Percentiles rank a stretch among this genome's conserved stretches.
Conservation (phyloP, 2,888 invertebrate species). For the Diarsia dahlii region DNA sequence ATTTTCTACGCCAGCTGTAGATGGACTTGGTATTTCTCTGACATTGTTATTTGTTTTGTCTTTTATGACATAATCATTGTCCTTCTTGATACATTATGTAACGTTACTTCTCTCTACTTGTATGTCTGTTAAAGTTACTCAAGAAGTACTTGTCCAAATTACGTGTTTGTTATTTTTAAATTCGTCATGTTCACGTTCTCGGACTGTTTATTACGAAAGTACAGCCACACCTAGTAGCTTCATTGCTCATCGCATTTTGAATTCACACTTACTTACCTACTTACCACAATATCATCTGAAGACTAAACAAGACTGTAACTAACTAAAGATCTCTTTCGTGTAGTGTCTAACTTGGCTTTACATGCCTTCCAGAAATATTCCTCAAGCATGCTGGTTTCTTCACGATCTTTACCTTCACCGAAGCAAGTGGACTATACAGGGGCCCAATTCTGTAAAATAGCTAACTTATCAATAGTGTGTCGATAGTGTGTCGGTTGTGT, state of each 20-base stretch:
- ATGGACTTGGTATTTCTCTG: not conserved
- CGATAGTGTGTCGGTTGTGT: no score
- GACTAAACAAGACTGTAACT: not conserved
- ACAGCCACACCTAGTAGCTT: not conserved
- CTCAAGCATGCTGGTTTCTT: no score
- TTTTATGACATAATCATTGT: not conserved
- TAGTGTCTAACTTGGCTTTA: no score
- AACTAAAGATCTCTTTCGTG: no score
- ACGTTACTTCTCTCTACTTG: not conserved
- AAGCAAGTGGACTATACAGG: no score
- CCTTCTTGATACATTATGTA: not conserved
- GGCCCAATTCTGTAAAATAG: no score
- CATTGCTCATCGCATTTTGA: no score
- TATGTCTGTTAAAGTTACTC: not conserved
- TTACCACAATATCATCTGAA: not conserved
- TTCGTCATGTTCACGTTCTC: not conserved
- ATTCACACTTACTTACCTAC: not conserved
- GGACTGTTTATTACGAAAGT: not conserved
- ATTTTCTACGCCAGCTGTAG: slow-evolving; percentile 4
- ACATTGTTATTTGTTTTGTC: not conserved
- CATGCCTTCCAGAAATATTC: no score
- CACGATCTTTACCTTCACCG: no score
- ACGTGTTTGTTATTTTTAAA: slow-evolving; percentile 17
- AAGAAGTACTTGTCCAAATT: slow-evolving; percentile 4
- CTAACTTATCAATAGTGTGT: no score